These are phyloP conservation scores for Buceros bicornis DNA, from an alignment of 2,797 vertebrate species.

Conservation along the genomic window DNA sequence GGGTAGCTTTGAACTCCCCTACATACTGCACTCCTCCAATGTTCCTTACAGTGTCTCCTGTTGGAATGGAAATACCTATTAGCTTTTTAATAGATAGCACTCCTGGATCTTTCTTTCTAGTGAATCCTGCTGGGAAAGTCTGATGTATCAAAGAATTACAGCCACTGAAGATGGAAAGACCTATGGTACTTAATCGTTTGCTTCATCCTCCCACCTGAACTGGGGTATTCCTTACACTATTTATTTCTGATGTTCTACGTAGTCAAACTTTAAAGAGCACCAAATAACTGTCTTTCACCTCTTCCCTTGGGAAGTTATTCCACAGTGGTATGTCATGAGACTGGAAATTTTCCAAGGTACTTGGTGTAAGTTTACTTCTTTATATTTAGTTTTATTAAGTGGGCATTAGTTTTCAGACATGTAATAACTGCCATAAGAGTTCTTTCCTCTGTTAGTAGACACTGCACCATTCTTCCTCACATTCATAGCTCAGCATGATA, in stretches of 20 bases:
- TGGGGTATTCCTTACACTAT: neutral
- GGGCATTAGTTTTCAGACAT: neutral
- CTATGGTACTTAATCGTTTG: slow-evolving; percentile 56
- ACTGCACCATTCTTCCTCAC: neutral
- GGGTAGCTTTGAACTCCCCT: slow-evolving; percentile 19
- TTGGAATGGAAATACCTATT: slow-evolving; percentile 39
- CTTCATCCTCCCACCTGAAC: slow-evolving; percentile 43
- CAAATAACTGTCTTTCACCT: neutral
- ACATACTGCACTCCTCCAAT: neutral
- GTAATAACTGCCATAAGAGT: neutral
- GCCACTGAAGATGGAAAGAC: slow-evolving; percentile 48
- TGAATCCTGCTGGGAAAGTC: slow-evolving; percentile 68
- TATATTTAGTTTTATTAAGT: slow-evolving; percentile 9
- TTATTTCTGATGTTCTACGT: neutral
- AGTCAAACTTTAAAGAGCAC: slow-evolving; percentile 1
- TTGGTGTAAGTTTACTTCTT: neutral
- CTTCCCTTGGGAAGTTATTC: slow-evolving; percentile 16
- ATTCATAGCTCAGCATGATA: neutral
- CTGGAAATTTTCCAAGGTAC: slow-evolving; percentile 9
- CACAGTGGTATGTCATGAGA: neutral
- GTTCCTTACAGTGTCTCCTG: slow-evolving; percentile 25
- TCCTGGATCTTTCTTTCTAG: slow-evolving; percentile 59
- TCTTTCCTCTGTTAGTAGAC: neutral
- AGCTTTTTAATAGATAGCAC: slow-evolving; percentile 59
- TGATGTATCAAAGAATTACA: slow-evolving; percentile 63